Evolutionary conservation across 1,140 invertebrate genomes (phyloP), one percentile per base, ranked within the genome.

Genomic region (Gryon sp.): DNA sequence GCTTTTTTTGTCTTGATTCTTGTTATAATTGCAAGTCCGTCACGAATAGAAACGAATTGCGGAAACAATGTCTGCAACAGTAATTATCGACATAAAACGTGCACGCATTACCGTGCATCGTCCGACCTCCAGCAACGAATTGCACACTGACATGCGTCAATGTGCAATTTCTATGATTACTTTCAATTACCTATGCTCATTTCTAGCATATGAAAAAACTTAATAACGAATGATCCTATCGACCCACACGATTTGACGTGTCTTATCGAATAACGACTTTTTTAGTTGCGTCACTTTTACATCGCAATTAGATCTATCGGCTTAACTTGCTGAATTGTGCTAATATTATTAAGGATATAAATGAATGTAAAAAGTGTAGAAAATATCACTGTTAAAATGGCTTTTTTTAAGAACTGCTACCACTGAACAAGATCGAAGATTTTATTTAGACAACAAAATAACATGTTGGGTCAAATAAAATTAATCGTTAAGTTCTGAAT

Each of bases 111-210:
- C 43, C 53, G 60, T 66, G 52, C 59, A 66, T 76, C 60, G 74
- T 30, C 53, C 59, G 52, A 53, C 52, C 65, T 69, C 59, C 28
- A 50, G 16, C 32, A 36, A 8, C 34, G 74, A 59, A 46, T 55
- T 45, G 62, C 43, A 65, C 55, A 8, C 43, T 41, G 48, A 62
- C 75, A 41, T 20, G 15, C 57, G 75, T 63, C 68, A 78, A 24
- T 6, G 36, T 55, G 40, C 76, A 63, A 78, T 78, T 78, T 73
- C 68, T 73, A 65, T 78, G 57, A 78, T 78, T 78, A 73, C 68
- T 73, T 72, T 78, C 68, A 78, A 78, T 78, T 78, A 78, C 38
- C 34, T 55, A 78, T 69, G 68, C 53, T 73, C 76, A 59, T 50
- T 78, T 73, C 50, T 34, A 62, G 48, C 53, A 50, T 57, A 48